phyloP scores from a whole-genome alignment of 2,797 vertebrate species.

The Sebastes melanostomus region DNA sequence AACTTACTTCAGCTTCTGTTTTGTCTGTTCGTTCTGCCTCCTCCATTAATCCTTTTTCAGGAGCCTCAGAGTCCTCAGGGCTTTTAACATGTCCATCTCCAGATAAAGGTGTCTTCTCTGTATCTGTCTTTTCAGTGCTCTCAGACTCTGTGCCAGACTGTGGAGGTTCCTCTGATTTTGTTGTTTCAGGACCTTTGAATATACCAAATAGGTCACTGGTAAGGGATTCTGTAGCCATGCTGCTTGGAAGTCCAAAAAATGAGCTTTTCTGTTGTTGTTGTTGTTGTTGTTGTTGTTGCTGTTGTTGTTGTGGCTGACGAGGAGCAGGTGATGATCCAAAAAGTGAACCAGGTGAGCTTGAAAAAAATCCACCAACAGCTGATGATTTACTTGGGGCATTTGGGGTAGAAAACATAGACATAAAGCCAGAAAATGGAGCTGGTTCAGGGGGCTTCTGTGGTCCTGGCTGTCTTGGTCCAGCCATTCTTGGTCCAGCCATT shows the following conservation, averaged over 20 bases:
- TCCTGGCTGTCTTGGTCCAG: conserved; percentile 70
- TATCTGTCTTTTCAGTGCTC: conserved; percentile 23
- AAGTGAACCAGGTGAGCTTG: conserved; percentile 80
- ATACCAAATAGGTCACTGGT: conserved; percentile 89
- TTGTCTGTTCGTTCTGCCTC: conserved; percentile 58
- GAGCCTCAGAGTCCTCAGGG: conserved; percentile 27
- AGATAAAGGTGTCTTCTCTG: conserved; percentile 31
- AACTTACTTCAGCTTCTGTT: conserved; percentile 44
- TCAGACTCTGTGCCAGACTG: conserved; percentile 38
- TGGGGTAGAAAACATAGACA: conserved; percentile 90
- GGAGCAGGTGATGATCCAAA: conserved; percentile 78
- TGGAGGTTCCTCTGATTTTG: conserved; percentile 67
- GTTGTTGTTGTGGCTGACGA: conserved; percentile 72
- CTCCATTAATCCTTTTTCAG: conserved; percentile 63
- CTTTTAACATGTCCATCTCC: conserved; percentile 25
- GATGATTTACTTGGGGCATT: conserved; percentile 83
- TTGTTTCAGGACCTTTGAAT: conserved; percentile 84
- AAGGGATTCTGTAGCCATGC: conserved; percentile 83
- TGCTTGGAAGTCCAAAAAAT: conserved; percentile 87
- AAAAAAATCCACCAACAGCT: conserved; percentile 86
- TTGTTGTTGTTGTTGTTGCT: conserved; percentile 73
- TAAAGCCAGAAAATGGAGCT: conserved; percentile 91
- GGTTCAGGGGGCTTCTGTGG: conserved; percentile 79
- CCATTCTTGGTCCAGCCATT: conserved; percentile 56
- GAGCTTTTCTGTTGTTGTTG: conserved; percentile 85